Base-by-base conservation (phyloP, 2,797 vertebrate species). In the Podarcis siculus region DNA sequence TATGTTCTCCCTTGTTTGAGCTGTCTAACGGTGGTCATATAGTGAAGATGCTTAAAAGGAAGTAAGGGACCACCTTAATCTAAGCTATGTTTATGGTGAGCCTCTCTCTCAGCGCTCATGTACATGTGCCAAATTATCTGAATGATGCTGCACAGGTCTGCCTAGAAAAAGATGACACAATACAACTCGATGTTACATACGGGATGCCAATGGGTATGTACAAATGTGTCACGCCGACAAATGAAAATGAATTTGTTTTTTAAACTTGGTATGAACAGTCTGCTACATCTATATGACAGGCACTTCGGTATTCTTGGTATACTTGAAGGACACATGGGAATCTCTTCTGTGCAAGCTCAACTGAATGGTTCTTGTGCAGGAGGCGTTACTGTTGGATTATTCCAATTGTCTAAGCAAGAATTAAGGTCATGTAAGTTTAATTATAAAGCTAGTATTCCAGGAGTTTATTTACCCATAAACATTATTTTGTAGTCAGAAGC, bases 281-380 rank as follows among this genome's bases (percentile, higher is more conserved):
- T 89, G 89, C 89, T 87, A 94, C 71, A 75, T 90, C 86, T 80
- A 80, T 61, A 61, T 73, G 89, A 88, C 89, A 97, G 96, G 97
- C 97, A 96, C 96, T 96, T 96, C 90, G 96, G 96, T 95, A 92
- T 86, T 64, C 91, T 87, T 94, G 89, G 90, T 67, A 66, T 79
- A 95, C 92, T 88, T 90, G 91, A 93, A 93, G 90, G 92, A 71
- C 83, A 82, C 83, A 82, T 35, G 17, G 88, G 72, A 76, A 86
- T 7, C 9, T 79, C 61, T 66, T 37, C 64, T 85, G 45, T 86
- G 37, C 85, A 72, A 83, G 79, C 37, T 72, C 42, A 66, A 85
- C 15, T 37, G 27, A 89, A 85, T 19, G 45, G 19, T 58, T 35
- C 35, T 78, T 67, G 58, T 80, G n/a, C 32, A 67, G n/a, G 78